These are phyloP conservation scores for Caranx melampygus DNA, from an alignment of 2,113 vertebrate species.

Conservation along the genomic window DNA sequence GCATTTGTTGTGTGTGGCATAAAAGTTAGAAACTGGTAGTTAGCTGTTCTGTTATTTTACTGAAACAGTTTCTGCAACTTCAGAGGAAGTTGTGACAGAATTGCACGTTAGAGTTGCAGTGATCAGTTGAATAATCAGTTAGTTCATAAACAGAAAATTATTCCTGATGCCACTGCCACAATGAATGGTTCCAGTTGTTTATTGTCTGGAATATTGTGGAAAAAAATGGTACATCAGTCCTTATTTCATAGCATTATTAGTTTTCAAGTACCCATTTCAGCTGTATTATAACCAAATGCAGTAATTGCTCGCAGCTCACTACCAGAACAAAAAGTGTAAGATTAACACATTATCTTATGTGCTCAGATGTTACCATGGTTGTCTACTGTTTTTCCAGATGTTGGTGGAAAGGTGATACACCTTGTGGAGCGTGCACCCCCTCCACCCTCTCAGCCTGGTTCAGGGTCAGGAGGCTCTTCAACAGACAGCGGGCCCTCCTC, in stretches of 20 bases:
- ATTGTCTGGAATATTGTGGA: background rate
- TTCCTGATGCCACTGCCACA: no score
- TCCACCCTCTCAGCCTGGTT: slow-evolving; percentile 86
- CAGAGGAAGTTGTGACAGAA: no score
- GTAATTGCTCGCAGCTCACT: background rate
- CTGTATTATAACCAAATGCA: background rate
- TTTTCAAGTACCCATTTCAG: background rate
- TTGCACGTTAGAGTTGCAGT: no score
- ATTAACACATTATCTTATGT: background rate
- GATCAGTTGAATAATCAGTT: no score
- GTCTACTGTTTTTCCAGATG: slow-evolving; percentile 81
- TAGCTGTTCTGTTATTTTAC: background rate
- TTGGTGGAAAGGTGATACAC: slow-evolving; percentile 94
- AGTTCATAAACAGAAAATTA: no score
- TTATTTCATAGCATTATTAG: no score
- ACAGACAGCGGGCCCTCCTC: slow-evolving; percentile 80
- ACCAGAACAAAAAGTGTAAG: background rate
- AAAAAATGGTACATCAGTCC: no score
- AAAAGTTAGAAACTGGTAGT: background rate
- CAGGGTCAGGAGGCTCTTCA: slow-evolving; percentile 82
- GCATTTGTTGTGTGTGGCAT: background rate
- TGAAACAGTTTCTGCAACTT: background rate
- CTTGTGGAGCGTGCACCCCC: slow-evolving; percentile 93
- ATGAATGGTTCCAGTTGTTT: no score
- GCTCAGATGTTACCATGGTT: background rate